These are phyloP conservation scores for Morone saxatilis DNA, from an alignment of 2,113 vertebrate species.

Conservation along the genomic window DNA sequence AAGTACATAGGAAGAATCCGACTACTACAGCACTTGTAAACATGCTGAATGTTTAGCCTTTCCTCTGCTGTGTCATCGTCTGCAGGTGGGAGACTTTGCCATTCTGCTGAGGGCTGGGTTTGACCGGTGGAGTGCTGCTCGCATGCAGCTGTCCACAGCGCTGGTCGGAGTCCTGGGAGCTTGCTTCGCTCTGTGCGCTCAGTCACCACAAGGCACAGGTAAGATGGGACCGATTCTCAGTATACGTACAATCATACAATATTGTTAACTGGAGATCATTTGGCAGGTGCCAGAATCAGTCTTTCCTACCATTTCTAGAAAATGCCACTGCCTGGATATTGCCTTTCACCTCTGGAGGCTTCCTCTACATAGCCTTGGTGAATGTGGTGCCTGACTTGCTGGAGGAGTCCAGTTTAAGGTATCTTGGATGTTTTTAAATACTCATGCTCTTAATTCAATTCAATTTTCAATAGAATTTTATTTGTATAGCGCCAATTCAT, in stretches of 20 bases:
- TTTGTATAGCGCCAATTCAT: too few relatives aligned
- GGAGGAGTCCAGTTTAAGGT: slow-evolving; percentile 93
- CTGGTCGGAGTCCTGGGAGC: slow-evolving; percentile 93
- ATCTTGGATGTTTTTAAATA: slow-evolving; percentile 1
- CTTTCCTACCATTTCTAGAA: slow-evolving; percentile 75
- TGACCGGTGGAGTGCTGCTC: slow-evolving; percentile 96
- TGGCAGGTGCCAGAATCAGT: slow-evolving; percentile 1
- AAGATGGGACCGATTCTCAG: slow-evolving; percentile 14
- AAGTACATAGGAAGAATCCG: background rate
- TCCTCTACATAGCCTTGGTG: slow-evolving; percentile 97
- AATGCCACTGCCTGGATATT: slow-evolving; percentile 93
- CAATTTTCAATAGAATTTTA: too few relatives aligned
- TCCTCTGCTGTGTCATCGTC: slow-evolving; percentile 3
- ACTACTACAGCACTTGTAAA: slow-evolving; percentile 6
- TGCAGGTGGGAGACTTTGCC: slow-evolving; percentile 96
- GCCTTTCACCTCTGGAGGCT: slow-evolving; percentile 96
- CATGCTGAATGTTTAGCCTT: background rate
- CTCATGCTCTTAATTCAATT: too few relatives aligned
- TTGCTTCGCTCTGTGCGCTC: slow-evolving; percentile 92
- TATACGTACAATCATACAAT: background rate
- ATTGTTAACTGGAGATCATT: background rate
- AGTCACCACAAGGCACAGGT: slow-evolving; percentile 96
- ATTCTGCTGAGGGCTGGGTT: slow-evolving; percentile 97
- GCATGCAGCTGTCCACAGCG: slow-evolving; percentile 95
- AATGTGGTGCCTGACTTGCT: slow-evolving; percentile 96